Evolutionary conservation across 2,113 vertebrate species (phyloP).

Genomic region (Zapornia atra): DNA sequence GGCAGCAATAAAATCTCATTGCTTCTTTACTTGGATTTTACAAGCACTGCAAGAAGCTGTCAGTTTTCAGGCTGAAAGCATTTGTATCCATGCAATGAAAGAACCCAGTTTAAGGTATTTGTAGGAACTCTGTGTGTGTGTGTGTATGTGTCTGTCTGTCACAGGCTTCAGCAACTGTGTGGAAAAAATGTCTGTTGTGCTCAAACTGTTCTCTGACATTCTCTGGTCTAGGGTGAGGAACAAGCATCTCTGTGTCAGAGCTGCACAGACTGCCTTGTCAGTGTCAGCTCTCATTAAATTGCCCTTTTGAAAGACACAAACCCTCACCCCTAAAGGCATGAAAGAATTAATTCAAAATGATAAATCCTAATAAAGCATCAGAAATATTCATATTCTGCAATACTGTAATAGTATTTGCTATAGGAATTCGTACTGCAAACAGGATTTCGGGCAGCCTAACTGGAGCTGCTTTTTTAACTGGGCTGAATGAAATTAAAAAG

Average conservation of each 20-base stretch:
- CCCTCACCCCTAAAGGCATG: background rate
- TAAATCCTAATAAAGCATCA: background rate
- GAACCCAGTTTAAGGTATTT: background rate
- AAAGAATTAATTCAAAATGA: background rate
- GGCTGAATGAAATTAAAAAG: background rate
- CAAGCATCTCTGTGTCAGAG: constrained; percentile 1
- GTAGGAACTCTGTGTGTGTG: background rate
- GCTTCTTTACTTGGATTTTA: background rate
- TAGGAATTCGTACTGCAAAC: background rate
- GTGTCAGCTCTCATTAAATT: background rate
- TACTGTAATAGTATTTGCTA: background rate
- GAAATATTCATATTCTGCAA: background rate
- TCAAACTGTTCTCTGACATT: background rate
- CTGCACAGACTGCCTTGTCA: background rate
- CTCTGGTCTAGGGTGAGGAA: background rate
- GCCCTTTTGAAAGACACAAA: background rate
- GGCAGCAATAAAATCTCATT: background rate
- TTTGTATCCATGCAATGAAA: background rate
- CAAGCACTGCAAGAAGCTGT: background rate
- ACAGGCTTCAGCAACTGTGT: background rate
- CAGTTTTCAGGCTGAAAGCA: background rate
- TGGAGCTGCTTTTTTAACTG: background rate
- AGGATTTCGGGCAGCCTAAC: background rate
- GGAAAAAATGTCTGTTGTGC: background rate
- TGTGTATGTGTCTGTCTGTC: background rate